phyloP scores from a whole-genome alignment of 2,797 vertebrate genomes.

The Manis crassicaudata region DNA sequence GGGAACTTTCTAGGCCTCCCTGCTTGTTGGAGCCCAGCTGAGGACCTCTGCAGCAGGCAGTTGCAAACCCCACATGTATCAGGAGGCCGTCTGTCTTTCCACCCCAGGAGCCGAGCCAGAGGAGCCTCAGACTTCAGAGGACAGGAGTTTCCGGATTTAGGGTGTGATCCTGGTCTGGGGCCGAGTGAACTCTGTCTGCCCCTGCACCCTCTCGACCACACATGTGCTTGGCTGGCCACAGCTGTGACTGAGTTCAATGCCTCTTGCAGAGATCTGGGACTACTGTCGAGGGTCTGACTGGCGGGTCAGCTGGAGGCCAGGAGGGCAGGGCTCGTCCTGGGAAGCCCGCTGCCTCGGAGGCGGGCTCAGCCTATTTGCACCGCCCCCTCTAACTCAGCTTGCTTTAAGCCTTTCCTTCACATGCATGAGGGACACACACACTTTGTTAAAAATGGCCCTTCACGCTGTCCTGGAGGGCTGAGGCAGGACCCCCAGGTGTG shows the following conservation, averaged over 20 bases:
- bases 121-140: background rate
- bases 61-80: background rate
- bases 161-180: background rate
- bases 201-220: background rate
- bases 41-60: background rate
- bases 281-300: too few relatives aligned
- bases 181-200: background rate
- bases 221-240: background rate
- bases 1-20: background rate
- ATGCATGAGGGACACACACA: background rate
- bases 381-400: too few relatives aligned
- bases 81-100: background rate
- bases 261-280: background rate
- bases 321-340: too few relatives aligned
- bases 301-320: too few relatives aligned
- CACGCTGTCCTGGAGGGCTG: fast-evolving
- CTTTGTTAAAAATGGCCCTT: background rate
- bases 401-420: too few relatives aligned
- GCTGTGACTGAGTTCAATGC: background rate
- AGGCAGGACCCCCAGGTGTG: too few relatives aligned
- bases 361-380: too few relatives aligned
- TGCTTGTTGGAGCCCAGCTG: background rate
- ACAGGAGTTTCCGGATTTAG: background rate
- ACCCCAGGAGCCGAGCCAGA: background rate
- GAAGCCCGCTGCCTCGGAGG: too few relatives aligned